Evolutionary conservation across 2,888 invertebrate species (phyloP), one percentile per base, ranked within the genome.

Genomic region (Cryptus viduatorius): DNA sequence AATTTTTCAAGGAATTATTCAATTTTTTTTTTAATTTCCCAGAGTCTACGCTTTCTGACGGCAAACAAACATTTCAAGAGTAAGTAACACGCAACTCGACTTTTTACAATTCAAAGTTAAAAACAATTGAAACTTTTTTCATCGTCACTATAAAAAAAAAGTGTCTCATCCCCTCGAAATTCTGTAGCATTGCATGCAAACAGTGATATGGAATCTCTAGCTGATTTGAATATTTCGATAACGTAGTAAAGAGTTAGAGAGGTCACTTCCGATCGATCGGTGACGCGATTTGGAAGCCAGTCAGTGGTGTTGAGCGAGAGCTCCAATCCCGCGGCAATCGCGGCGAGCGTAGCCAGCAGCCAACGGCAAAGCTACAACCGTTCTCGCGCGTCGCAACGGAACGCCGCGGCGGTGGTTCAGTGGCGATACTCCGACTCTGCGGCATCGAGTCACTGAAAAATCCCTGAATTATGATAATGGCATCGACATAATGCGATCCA

Each of bases 381-480:
- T 72, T 73, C 65, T 77, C 67, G 53, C 46, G 69, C 53, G 77
- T 75, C 53, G 79, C 64, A 77, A 69, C 83, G 79, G 79, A 56
- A 48, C 19, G 67, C 68, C 69, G 80, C 81, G 73, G 80, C 81
- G 73, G 37, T 77, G 78, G 73, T 81, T 64, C 77, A 56, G 68
- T 67, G 79, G 81, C 61, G 88, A 82, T 75, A 79, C 79, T 85
- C 87, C 88, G 37, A 88, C 89, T 90, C 88, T 89, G 88, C 81
- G 88, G 87, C 87, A 88, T 37, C 44, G 65, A 78, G 89, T 82
- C 85, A 88, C 88, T 91, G 89, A 92, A 93, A 93, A 93, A 92
- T 92, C 89, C 89, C 86, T 92, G 92, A 93, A 93, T 93, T 93
- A 93, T 93, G 93, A 93, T 93, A 93, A 93, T 93, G 92, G 92